These are phyloP conservation scores for Tricholaema leucomelas DNA, from an alignment of 2,113 vertebrate genomes.

Conservation along the genomic window DNA sequence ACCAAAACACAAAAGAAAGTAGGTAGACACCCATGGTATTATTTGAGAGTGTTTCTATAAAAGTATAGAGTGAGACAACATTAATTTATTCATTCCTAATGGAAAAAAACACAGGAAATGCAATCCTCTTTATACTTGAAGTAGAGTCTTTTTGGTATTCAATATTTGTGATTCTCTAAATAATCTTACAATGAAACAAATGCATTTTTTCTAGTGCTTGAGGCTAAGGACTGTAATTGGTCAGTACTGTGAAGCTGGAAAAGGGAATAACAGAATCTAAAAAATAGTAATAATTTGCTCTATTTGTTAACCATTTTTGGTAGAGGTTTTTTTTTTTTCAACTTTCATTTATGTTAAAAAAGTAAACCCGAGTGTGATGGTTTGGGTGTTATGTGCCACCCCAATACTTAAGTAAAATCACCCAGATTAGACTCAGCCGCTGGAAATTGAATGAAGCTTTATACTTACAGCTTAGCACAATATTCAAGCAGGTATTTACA, in stretches of 20 bases:
- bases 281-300: neutral
- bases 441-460: too few species aligned
- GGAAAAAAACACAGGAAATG: neutral
- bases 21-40: neutral
- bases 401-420: too few species aligned
- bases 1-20: neutral
- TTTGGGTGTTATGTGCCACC: too few species aligned
- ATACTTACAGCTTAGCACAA: too few species aligned
- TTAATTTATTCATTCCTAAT: neutral
- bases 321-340: neutral
- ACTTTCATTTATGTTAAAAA: neutral
- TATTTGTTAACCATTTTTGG: neutral
- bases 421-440: too few species aligned
- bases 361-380: neutral
- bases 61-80: neutral
- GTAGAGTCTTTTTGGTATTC: neutral
- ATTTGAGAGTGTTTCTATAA: neutral
- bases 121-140: neutral
- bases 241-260: neutral
- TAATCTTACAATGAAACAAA: neutral
- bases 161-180: neutral
- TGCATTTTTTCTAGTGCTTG: neutral
- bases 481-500: too few species aligned
- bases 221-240: neutral
- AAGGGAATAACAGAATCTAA: neutral